Evolutionary conservation across 2,797 vertebrate genomes (phyloP), one percentile per base, ranked within the genome.

Genomic region (Rhodeus uyekii): DNA sequence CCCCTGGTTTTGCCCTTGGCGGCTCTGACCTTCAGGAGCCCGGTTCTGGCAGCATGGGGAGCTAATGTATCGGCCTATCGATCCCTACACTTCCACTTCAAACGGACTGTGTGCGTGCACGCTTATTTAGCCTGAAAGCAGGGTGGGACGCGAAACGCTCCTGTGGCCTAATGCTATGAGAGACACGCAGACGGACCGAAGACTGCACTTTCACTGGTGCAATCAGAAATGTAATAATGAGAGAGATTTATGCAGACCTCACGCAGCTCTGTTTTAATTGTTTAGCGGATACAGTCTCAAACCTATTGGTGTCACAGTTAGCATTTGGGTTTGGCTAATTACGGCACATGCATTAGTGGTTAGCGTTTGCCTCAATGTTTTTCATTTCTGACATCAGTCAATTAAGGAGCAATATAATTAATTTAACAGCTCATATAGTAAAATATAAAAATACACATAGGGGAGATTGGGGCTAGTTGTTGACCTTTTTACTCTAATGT

Each of bases 11-110:
- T 94, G 95, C 96, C 95, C 91, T 95, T 92, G 95, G 96, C 96
- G 93, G 93, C 94, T 94, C 93, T 97, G 96, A 99, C 97, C 96
- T 98, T 96, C 95, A 96, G 94, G 95, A 95, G 91, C 93, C 94
- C 91, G 76, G 86, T 90, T 91, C 93, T 92, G 95, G 89, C 87
- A 91, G 93, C 91, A 91, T 90, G 90, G 93, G 89, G 87, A 92
- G 89, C 93, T 95, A 95, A 96, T 94, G 93, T 92, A 88, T 92
- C 87, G 90, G 92, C 91, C 88, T 94, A 96, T 96, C 93, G 96
- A 97, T 97, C 93, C 67, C 64, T 80, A 73, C 77, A 71, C 64
- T 76, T 68, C 72, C 78, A 77, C 72, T 76, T 84, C 82, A 80
- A 82, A 84, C 64, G 73, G 32, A 19, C 58, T 48, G 55, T 34